Evolutionary conservation across 2,888 invertebrate species (phyloP), one percentile per base, ranked within the genome.

Genomic region (Spodoptera littoralis): DNA sequence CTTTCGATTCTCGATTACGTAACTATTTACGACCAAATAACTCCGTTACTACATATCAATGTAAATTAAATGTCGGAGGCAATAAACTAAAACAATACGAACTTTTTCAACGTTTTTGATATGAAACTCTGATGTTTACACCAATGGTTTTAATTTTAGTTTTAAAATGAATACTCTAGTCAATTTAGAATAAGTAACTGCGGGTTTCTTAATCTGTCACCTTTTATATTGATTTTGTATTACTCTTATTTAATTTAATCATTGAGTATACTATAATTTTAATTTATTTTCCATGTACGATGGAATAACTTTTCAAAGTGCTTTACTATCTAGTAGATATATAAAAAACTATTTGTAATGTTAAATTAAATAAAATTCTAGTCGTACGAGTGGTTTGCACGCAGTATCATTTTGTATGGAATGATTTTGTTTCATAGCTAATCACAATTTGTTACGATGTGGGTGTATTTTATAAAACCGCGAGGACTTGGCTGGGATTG

Each of bases 301-400:
- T 90, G 90, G 88, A 88, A 88, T 86, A 92, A 91, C 87, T 92
- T 93, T 93, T 93, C 92, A 90, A 94, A 94, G 94, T 94, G 94
- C 94, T 94, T 94, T 94, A 94, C 94, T 94, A 94, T 94, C 91
- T 93, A 91, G 92, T 93, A 92, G 90, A 89, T 92, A 92, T 88
- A 86, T 89, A 82, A 85, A 86, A 89, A 89, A 89, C 89, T 92
- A 92, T 91, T 91, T 91, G 90, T 93, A 94, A 93, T 91, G 89
- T 93, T 92, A 90, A 86, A 88, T 68, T 89, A 86, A 90, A 90
- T 85, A 75, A 89, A 89, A 89, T 82, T 90, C 84, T 93, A 93
- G 91, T 86, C 81, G 88, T 93, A 92, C 84, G 87, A 89, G 92
- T 92, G 92, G 84, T 90, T 87, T 89, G 92, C 94, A 93, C 92